Evolutionary conservation across 2,888 invertebrate species (phyloP).

Genomic region (Macroteleia sp.): DNA sequence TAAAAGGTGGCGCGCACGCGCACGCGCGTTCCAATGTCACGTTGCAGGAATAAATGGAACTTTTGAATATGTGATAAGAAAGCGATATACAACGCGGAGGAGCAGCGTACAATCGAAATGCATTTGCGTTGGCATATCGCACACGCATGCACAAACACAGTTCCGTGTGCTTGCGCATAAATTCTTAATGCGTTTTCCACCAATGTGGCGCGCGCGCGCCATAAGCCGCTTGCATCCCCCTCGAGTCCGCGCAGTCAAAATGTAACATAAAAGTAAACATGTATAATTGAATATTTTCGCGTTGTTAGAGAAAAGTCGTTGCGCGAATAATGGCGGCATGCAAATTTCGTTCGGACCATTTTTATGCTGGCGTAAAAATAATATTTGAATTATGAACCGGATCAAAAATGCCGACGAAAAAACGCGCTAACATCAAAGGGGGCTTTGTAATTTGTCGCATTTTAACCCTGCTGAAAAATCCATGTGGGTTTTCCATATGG

Average conservation of each 20-base stretch:
- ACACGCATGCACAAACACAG: slow-evolving; percentile 26
- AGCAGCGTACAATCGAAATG: slow-evolving; percentile 52
- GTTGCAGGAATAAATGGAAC: slow-evolving; percentile 44
- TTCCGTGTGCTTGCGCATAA: slow-evolving; percentile 22
- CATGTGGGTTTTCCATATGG: too few relatives aligned
- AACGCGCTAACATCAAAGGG: too few relatives aligned
- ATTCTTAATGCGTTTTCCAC: slow-evolving; percentile 54
- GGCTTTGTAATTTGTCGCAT: too few relatives aligned
- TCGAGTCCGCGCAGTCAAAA: slow-evolving; percentile 43
- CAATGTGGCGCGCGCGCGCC: slow-evolving; percentile 18
- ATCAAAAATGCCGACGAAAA: too few relatives aligned
- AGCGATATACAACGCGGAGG: slow-evolving; percentile 42
- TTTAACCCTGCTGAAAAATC: too few relatives aligned
- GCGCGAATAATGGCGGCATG: neutral
- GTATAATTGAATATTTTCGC: slow-evolving; percentile 46
- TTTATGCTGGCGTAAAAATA: too few relatives aligned
- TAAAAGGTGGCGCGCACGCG: slow-evolving; percentile 19
- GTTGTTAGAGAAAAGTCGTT: slow-evolving; percentile 24
- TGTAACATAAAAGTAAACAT: slow-evolving; percentile 44
- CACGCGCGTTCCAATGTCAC: slow-evolving; percentile 29
- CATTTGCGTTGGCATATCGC: slow-evolving; percentile 30
- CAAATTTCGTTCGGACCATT: slow-evolving; percentile 19
- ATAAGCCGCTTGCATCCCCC: slow-evolving; percentile 42
- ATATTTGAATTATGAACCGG: too few relatives aligned
- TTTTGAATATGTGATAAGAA: slow-evolving; percentile 62